Base-by-base conservation (phyloP, 2,113 vertebrate genomes). In the Ictalurus furcatus region DNA sequence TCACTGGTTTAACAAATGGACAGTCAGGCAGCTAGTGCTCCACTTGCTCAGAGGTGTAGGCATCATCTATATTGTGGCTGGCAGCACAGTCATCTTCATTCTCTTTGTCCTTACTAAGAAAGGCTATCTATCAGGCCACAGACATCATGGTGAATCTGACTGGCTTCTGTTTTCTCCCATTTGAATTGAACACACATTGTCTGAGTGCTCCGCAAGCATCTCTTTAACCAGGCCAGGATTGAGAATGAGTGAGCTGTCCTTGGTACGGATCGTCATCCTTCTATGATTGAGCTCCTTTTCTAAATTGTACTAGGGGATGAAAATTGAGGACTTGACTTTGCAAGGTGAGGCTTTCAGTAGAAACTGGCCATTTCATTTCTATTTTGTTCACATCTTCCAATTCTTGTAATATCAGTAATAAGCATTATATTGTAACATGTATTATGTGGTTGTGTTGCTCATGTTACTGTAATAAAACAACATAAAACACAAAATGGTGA, bases 51-150 rank as follows among this genome's bases (percentile, higher is more conserved):
- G 94, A 94, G 95, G 94, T 95, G 94, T 92, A 93, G 93, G 94
- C 94, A 93, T 96, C 95, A 95, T 95, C 93, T 95, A 94, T 96
- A 96, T 94, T 95, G 92, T 94, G 93, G 94, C 93, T 96, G 95
- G 94, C 95, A 95, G 95, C 94, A 94, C 93, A 96, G 95, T 99
- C 98, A 99, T 99, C 98, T 99, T 98, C 95, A 95, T 96, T 96
- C 94, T 93, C 95, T 95, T 96, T 96, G 94, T 96, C 95, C 95
- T 96, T 96, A 96, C 94, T 88, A 93, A 94, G 92, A 92, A 94
- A 94, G 95, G 94, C 95, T 94, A 96, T 96, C 95, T 95, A 93
- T 96, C 95, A 96, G 94, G 89, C 92, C 83, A 85, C 85, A 95
- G 95, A 95, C 94, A 92, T 95, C 94, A 93, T 88, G 93, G 93